Evolutionary conservation across 1,140 invertebrate genomes (phyloP).

Genomic region (Aphelenchoides fujianensis): DNA sequence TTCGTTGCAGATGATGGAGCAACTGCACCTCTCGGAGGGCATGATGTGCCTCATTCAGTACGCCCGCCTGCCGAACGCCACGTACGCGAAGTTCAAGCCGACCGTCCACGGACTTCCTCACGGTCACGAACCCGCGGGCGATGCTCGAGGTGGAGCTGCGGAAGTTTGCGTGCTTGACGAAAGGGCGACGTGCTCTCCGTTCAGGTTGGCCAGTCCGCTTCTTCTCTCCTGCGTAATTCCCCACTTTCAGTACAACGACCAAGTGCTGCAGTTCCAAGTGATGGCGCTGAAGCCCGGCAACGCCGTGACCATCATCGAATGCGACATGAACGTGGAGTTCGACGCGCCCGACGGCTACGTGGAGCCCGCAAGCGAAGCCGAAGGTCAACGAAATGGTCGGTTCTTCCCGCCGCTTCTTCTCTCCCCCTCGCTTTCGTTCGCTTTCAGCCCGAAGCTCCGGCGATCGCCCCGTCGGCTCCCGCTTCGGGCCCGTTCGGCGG

Average conservation of each 20-base stretch:
- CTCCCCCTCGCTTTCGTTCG: slow-evolving; percentile 8
- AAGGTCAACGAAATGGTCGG: slow-evolving; percentile 38
- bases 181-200: slow-evolving; percentile 93
- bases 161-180: slow-evolving; percentile 94
- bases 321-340: slow-evolving; percentile 89
- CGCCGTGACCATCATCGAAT: slow-evolving; percentile 97
- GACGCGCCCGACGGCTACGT: slow-evolving; percentile 61
- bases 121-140: slow-evolving; percentile 94
- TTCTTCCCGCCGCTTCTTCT: slow-evolving; percentile 22
- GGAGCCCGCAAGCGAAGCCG: slow-evolving; percentile 39
- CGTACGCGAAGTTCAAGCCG: slow-evolving; percentile 95
- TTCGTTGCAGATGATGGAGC: slow-evolving; percentile 86
- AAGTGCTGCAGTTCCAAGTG: slow-evolving; percentile 77
- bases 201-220: no score
- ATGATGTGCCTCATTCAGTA: slow-evolving; percentile 84
- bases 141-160: slow-evolving; percentile 89
- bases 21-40: slow-evolving; percentile 86
- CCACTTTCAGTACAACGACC: slow-evolving; percentile 62
- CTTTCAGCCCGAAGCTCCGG: slow-evolving; percentile 30
- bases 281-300: slow-evolving; percentile 87
- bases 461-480: background rate
- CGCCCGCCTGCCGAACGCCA: slow-evolving; percentile 86
- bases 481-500: slow-evolving; percentile 40
- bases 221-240: no score
- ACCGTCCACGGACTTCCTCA: slow-evolving; percentile 90